phyloP scores from a whole-genome alignment of 1,140 invertebrate species.

The Ips typographus region DNA sequence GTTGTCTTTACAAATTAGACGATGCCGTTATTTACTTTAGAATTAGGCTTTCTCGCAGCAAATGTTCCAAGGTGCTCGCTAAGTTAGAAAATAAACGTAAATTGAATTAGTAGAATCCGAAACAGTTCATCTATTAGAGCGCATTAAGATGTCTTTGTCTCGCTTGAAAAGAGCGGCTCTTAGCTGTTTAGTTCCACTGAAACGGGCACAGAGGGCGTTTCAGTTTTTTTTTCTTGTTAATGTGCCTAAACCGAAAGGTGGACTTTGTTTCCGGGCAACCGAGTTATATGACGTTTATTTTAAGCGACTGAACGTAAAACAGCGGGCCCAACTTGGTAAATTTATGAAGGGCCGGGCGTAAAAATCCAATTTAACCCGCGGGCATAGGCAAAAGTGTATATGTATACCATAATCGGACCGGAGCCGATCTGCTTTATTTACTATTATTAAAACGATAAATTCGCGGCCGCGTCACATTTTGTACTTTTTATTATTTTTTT shows the following conservation, averaged over 20 bases:
- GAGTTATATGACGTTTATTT: not conserved
- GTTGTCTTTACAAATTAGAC: conserved; percentile 29
- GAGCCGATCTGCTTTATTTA: conserved; percentile 51
- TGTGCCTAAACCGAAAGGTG: too few species aligned
- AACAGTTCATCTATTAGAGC: not conserved
- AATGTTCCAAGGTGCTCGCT: conserved; percentile 32
- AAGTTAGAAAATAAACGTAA: conserved; percentile 29
- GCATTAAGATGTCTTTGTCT: not conserved
- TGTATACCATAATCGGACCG: conserved; percentile 13
- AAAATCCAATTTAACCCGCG: conserved; percentile 48
- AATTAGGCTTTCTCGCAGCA: conserved; percentile 25
- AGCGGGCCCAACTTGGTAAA: conserved; percentile 29
- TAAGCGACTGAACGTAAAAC: not conserved
- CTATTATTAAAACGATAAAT: conserved; percentile 55
- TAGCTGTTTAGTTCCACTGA: too few species aligned
- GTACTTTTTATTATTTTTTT: conserved; percentile 49
- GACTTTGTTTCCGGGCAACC: too few species aligned
- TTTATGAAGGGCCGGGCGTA: conserved; percentile 46
- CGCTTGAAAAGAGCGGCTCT: too few species aligned
- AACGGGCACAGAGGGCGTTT: too few species aligned
- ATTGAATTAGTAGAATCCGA: conserved; percentile 3
- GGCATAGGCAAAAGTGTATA: conserved; percentile 24
- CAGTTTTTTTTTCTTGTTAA: too few species aligned
- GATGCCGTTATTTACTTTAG: conserved; percentile 17
- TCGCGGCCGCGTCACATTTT: conserved; percentile 49